Conservation (phyloP, 2,888 invertebrate genomes). For the Epinotia bilunana region DNA sequence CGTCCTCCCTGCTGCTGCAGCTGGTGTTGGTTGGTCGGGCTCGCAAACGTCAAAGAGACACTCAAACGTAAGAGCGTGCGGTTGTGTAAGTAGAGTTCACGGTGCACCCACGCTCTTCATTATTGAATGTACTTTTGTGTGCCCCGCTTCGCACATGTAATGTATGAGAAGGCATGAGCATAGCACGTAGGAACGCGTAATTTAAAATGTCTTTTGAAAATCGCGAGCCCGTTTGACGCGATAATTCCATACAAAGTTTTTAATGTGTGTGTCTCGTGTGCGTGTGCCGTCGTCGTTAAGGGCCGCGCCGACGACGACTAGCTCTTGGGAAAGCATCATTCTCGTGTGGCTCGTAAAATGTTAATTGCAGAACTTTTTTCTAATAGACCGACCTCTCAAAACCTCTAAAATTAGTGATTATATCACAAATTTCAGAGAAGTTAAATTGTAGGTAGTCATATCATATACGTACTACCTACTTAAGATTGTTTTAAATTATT, state of each 20-base stretch:
- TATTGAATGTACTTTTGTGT: slow-evolving; percentile 39
- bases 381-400: background rate
- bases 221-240: slow-evolving; percentile 20
- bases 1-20: slow-evolving; percentile 46
- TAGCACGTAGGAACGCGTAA: slow-evolving; percentile 16
- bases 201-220: slow-evolving; percentile 35
- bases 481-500: too few species aligned
- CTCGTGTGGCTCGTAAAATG: background rate
- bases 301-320: slow-evolving; percentile 22
- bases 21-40: slow-evolving; percentile 28
- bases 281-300: slow-evolving; percentile 18
- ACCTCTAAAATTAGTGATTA: background rate
- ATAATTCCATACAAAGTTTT: slow-evolving; percentile 20
- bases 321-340: slow-evolving; percentile 18
- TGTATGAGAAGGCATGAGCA: slow-evolving; percentile 15
- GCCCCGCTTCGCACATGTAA: slow-evolving; percentile 15
- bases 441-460: too few species aligned
- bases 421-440: too few species aligned
- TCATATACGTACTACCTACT: too few species aligned
- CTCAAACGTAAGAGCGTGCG: slow-evolving; percentile 46
- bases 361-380: background rate
- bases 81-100: slow-evolving; percentile 45
- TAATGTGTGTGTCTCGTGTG: slow-evolving; percentile 9
- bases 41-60: slow-evolving; percentile 35
- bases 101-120: slow-evolving; percentile 47